Evolutionary conservation across 1,140 invertebrate species (phyloP), one percentile per base, ranked within the genome.

Genomic region (Musca vetustissima): DNA sequence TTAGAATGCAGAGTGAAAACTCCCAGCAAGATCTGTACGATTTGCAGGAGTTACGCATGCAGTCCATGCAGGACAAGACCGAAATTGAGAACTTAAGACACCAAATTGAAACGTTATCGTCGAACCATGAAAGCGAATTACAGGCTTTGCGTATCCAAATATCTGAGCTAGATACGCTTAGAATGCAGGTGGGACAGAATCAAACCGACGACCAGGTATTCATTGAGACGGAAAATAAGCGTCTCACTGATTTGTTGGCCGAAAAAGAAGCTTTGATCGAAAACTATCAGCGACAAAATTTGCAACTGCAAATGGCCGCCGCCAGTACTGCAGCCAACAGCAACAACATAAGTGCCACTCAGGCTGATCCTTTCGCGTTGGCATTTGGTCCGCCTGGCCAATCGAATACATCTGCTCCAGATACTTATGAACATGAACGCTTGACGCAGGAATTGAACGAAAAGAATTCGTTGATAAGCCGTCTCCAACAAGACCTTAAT

Each of bases 151-250:
- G 75, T 11, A 76, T 78, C 14, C 79, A 83, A 32, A 72, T 83
- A 3, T 71, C 81, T 24, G 75, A 81, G 17, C 69, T 83, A 36
- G 77, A 79, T 25, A 81, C 81, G 0, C 25, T 82, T 14, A 53
- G 72, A 14, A 71, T 70, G 66, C 73, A 74, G 69, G 71, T 74
- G 7, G 76, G 81, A 0, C 81, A 83, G 65, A 81, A 82, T 52
- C 79, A 83, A 53, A 81, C 78, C 0, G 79, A 82, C 43, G 81
- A 83, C 21, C 78, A 81, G 69, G 77, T 81, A 0, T 79, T 76
- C 55, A 75, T 83, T 21, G 76, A 82, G 69, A 80, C 78, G 49
- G 80, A 83, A 71, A 81, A 83, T 69, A 81, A 77, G 22, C 75
- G 79, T 9, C 69, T 83, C 2, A 64, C 75, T 4, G 76, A 78